Conservation (phyloP, 1,140 invertebrate genomes). For the Nasonia giraulti region DNA sequence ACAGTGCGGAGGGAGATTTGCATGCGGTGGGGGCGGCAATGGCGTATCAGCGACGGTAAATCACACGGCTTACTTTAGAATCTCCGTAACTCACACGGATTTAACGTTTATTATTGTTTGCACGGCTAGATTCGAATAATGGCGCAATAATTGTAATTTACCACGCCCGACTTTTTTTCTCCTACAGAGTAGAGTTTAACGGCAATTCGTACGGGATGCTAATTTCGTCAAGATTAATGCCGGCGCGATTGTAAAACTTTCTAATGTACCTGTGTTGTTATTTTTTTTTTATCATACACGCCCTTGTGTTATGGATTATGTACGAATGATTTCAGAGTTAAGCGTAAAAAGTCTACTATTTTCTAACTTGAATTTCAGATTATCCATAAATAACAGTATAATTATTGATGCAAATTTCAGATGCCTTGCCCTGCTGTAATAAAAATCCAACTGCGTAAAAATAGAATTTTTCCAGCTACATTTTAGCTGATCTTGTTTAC, state of each 20-base stretch:
- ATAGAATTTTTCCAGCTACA: too few relatives aligned
- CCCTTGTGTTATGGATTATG: too few relatives aligned
- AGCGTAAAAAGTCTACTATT: too few relatives aligned
- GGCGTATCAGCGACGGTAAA: conserved; percentile 5
- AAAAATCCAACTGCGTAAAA: too few relatives aligned
- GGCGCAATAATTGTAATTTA: neutral
- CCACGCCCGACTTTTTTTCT: neutral
- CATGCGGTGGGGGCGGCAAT: neutral
- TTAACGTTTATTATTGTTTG: conserved; percentile 11
- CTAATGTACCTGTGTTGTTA: neutral
- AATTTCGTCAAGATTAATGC: neutral
- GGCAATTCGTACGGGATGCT: neutral
- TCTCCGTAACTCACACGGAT: conserved; percentile 10
- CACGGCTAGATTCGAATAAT: conserved; percentile 5
- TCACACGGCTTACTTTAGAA: conserved; percentile 19
- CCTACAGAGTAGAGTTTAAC: neutral
- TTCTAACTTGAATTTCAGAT: too few relatives aligned
- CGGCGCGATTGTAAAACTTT: neutral
- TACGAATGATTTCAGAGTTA: too few relatives aligned
- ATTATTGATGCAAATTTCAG: too few relatives aligned
- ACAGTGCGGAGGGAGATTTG: neutral
- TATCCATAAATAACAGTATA: too few relatives aligned
- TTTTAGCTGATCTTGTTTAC: too few relatives aligned
- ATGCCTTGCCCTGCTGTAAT: too few relatives aligned
- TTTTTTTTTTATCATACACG: too few relatives aligned